Base-by-base conservation (phyloP, 2,888 invertebrate species). In the Habrosyne pyritoides region DNA sequence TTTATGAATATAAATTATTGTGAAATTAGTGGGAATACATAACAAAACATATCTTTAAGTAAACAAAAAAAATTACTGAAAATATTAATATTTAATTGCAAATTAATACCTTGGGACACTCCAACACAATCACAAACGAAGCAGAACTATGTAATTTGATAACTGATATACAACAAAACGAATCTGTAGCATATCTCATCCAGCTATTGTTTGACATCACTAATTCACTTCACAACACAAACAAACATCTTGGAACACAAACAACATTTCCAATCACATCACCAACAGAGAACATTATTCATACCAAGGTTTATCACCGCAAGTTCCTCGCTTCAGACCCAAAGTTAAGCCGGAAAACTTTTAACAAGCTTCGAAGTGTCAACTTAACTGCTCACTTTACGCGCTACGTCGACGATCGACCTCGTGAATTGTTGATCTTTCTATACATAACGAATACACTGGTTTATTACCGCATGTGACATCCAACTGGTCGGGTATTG, bases 341-440 rank as follows among this genome's bases (percentile, higher is more conserved):
- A 4, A 42, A 42, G 18, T 42, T 42, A 18, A 42, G 18, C 18
- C 42, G 18, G 42, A 8, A 42, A 42, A 42, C 42, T 42, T 42
- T 22, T 52, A 42, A 52, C 22, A 52, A 59, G 53, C 54, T 59
- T 10, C 24, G 7, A 18, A 10, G 22, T 26, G 28, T 46, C 10
- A 24, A 18, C 21, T 18, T 30, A 47, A 57, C 52, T 36, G 7
- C 21, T 24, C n/a, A 36, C 52, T 49, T 60, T 56, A 60, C 59
- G 56, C 53, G 53, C 58, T 57, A 33, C 28, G 55, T 52, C 53
- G 50, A 33, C 52, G 50, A 33, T 55, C 47, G 28, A 55, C 51
- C 54, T 63, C 57, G 55, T 76, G 73, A 75, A 76, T 76, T 76
- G 56, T 75, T 78, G 69, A 77, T 75, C 62, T 66, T 64, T 55